phyloP scores from a whole-genome alignment of 92 coral and sea anemone genomes.

The Meandrina meandrites region DNA sequence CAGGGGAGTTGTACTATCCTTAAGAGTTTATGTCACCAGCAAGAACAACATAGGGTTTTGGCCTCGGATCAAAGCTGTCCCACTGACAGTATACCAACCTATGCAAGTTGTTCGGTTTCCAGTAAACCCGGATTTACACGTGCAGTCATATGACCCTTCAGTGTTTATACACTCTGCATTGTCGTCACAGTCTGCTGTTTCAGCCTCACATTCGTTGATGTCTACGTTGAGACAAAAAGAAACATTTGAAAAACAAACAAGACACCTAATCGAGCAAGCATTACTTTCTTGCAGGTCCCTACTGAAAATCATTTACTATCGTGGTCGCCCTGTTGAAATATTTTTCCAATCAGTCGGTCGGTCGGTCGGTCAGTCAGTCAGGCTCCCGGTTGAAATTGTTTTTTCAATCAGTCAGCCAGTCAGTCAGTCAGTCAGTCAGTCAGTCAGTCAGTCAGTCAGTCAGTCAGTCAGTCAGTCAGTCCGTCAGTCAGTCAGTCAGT shows the following conservation, averaged over 20 bases:
- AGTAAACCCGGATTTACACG: constrained; percentile 40
- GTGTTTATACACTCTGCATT: constrained; percentile 27
- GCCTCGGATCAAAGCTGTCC: neutral
- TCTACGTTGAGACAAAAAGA: neutral
- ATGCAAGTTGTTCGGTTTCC: constrained; percentile 27
- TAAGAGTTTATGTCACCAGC: neutral
- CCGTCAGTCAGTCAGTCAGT: neutral
- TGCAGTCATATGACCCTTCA: constrained; percentile 40
- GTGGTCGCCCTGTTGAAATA: no score
- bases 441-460: neutral
- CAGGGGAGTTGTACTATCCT: neutral
- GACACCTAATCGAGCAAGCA: neutral
- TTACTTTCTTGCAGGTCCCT: no score
- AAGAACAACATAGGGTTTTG: neutral
- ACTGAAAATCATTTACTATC: no score
- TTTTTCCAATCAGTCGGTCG: neutral
- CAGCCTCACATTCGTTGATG: constrained; percentile 27
- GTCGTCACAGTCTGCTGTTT: neutral
- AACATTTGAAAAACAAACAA: neutral
- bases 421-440: neutral
- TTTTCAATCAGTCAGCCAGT: no score
- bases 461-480: neutral
- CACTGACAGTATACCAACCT: constrained; percentile 12
- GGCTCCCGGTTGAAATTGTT: no score
- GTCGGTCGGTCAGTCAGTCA: neutral